Conservation (phyloP, 53 echinoderm and acorn worm genomes). For the Echinarachnius parma region DNA sequence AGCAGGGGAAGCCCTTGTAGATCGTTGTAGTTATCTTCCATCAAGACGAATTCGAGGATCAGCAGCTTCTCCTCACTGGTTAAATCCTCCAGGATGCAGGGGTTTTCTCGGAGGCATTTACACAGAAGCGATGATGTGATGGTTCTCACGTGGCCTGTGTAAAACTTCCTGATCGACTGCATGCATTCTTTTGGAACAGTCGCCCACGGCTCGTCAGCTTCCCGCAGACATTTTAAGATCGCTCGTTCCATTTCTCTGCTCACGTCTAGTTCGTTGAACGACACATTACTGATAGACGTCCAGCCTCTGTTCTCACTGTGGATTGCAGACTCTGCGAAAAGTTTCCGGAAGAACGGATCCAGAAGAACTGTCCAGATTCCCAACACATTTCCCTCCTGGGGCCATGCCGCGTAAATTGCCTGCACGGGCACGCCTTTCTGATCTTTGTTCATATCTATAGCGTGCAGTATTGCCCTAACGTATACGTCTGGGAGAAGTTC, state of each 20-base stretch:
- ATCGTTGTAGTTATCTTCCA: neutral
- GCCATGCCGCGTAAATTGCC: slow-evolving; percentile 64
- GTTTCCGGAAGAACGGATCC: too few species aligned
- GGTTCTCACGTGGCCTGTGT: neutral
- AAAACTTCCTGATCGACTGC: slow-evolving; percentile 7
- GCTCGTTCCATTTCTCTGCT: too few species aligned
- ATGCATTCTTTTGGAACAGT: slow-evolving; percentile 2
- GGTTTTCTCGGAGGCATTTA: slow-evolving; percentile 7
- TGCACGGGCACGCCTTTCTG: neutral
- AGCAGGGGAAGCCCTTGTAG: slow-evolving; percentile 11
- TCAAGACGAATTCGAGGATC: slow-evolving; percentile 15
- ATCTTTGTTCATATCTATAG: neutral
- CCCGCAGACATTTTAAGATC: too few species aligned
- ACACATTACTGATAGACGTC: too few species aligned
- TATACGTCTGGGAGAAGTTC: slow-evolving; percentile 32
- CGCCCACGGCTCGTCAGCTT: too few species aligned
- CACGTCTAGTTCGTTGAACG: too few species aligned
- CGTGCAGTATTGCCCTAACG: neutral
- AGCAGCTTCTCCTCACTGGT: slow-evolving; percentile 22
- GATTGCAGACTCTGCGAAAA: too few species aligned
- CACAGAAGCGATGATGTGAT: slow-evolving; percentile 7
- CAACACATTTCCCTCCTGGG: too few species aligned
- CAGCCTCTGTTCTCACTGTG: too few species aligned
- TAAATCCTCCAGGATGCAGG: neutral
- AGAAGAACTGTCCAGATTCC: too few species aligned